Base-by-base conservation (phyloP, 2,888 invertebrate species). In the Tolmerus cingulatus region DNA sequence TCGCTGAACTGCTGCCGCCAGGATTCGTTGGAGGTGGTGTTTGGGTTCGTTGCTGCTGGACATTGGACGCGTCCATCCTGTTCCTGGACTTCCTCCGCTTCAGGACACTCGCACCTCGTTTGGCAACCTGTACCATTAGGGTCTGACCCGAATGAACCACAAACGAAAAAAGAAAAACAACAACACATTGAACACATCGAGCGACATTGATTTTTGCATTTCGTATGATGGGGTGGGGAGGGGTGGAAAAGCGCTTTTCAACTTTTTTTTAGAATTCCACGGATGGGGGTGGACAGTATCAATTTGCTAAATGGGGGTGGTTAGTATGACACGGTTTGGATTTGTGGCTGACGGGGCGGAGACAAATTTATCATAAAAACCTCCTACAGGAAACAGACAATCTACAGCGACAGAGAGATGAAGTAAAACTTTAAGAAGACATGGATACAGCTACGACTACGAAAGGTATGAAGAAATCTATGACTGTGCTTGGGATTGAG, bases 61-160 rank as follows among this genome's bases (percentile, higher is more conserved):
- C 30, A 86, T 92, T 90, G 86, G 90, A 89, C 40, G 93, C 91
- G 89, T 95, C 95, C 95, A 95, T 95, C 89, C 95, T 93, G 90
- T 95, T 95, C 90, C 94, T 93, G 85, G 95, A 95, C 91, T 95
- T 95, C 88, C 96, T 93, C 88, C 96, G 93, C 91, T 95, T 95
- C 90, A 96, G 93, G 89, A 96, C 95, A 90, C 95, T 96, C 89
- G 96, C 96, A 91, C 95, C 96, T 91, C 95, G 95, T 91, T 96
- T 95, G 88, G 95, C 95, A 90, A 95, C 95, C 95, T 95, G 95
- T 91, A 94, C 94, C 93, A 95, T 95, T 91, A 95, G 94, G 93
- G 95, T 95, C 95, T 95, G 94, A 94, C 82, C 88, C 85, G 76
- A 79, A 87, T 89, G 88, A 87, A 88, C 88, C 87, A 87, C 87